Evolutionary conservation across 2,888 invertebrate genomes (phyloP), one percentile per base, ranked within the genome.

Genomic region (Drosophila trichaetosa): DNA sequence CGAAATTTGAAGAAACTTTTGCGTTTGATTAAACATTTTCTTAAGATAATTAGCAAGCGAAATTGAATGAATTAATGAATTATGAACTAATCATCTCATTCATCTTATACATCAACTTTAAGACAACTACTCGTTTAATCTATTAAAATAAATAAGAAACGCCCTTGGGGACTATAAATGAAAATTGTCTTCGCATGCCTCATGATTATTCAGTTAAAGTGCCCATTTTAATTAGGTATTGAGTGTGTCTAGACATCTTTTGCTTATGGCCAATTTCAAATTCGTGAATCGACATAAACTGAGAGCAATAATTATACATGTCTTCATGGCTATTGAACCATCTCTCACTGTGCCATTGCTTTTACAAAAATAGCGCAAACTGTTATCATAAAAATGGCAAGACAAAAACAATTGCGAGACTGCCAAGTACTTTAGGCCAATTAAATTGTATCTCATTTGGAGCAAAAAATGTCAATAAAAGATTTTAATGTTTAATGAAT

Each of bases 401-500:
- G n/a, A n/a, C 13, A 24, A 10, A 27, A 53, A 40, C 51, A 6
- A 13, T 2, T 16, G 38, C 16, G 27, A 42, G 21, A 61, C 51
- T 38, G 31, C 24, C 52, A 67, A 78, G 58, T 66, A 48, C 36
- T 53, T 24, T 2, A 36, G 56, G 36, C 46, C 71, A 85, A 85
- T 85, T 85, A 56, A 73, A 79, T 57, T 60, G 62, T 52, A 21
- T 60, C 51, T 71, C 52, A 71, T 53, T 64, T 51, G 11, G 10
- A 16, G 21, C 10, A 33, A 63, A 42, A 18, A 56, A 69, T 58
- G 71, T 60, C 36, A 72, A 61, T 8, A 34, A 11, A 31, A n/a
- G 49, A 57, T 57, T 52, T 73, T 61, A 72, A 68, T 81, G 77
- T 73, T 74, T 79, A 83, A 83, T 90, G 88, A 87, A 86, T 82